These are phyloP conservation scores for Columbina picui DNA, from an alignment of 2,113 vertebrate genomes.

Conservation along the genomic window DNA sequence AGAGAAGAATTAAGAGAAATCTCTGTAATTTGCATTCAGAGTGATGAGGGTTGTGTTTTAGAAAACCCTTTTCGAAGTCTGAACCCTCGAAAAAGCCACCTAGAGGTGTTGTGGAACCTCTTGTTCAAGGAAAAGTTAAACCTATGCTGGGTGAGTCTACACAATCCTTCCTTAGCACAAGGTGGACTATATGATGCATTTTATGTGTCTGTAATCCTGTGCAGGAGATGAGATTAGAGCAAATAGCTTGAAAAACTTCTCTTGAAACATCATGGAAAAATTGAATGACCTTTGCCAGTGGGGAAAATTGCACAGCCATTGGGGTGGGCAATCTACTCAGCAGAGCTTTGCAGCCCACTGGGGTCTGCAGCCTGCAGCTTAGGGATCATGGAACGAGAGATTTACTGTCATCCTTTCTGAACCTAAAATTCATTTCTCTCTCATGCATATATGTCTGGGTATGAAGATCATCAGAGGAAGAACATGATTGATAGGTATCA, in stretches of 20 bases:
- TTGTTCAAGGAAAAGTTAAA: neutral
- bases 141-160: neutral
- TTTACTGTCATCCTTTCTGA: neutral
- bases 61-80: neutral
- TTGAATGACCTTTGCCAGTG: neutral
- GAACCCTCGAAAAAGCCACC: neutral
- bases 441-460: neutral
- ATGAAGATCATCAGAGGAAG: neutral
- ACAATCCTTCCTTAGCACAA: neutral
- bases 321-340: neutral
- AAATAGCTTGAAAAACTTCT: neutral
- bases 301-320: accelerated
- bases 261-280: neutral
- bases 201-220: neutral
- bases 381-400: neutral
- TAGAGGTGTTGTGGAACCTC: neutral
- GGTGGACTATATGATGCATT: neutral
- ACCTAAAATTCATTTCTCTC: neutral
- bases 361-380: neutral
- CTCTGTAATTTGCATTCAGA: neutral
- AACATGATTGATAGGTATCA: neutral
- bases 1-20: neutral
- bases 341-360: neutral
- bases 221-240: neutral
- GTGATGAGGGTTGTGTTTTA: neutral